These are phyloP conservation scores for Acleris laterana DNA, from an alignment of 2,888 invertebrate genomes.

Conservation along the genomic window DNA sequence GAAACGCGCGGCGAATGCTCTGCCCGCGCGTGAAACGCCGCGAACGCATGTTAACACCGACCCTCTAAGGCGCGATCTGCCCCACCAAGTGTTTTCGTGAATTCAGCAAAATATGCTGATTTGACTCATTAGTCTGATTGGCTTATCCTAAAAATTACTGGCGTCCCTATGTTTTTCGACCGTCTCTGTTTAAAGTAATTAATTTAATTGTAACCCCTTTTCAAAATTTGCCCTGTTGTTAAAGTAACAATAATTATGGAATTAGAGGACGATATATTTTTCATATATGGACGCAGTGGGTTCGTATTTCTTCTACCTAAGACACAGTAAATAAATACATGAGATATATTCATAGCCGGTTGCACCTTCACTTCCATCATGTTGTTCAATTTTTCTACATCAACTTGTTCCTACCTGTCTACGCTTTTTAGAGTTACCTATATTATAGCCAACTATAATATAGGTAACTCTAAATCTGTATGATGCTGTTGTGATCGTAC, in stretches of 20 bases:
- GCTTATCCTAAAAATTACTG: constrained; percentile 13
- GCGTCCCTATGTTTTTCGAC: constrained; percentile 20
- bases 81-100: constrained; percentile 8
- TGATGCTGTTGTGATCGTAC: constrained; percentile 8
- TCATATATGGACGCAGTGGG: constrained; percentile 71
- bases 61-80: constrained; percentile 12
- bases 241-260: constrained; percentile 71
- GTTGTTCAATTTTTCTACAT: constrained; percentile 14
- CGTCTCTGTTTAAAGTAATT: constrained; percentile 21
- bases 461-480: no score
- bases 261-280: constrained; percentile 73
- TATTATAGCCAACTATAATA: constrained; percentile 13
- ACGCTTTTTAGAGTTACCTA: constrained; percentile 33
- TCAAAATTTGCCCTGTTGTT: constrained; percentile 45
- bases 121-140: constrained; percentile 15
- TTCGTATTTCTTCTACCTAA: constrained; percentile 62
- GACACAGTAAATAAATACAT: constrained; percentile 38
- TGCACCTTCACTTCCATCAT: constrained; percentile 31
- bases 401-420: no score
- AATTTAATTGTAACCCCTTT: constrained; percentile 6
- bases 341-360: constrained; percentile 31
- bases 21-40: constrained; percentile 48
- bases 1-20: constrained; percentile 60
- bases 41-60: constrained; percentile 45
- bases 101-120: constrained; percentile 8